Conservation (phyloP, 2,888 invertebrate species). For the Troides oblongomaculatus region DNA sequence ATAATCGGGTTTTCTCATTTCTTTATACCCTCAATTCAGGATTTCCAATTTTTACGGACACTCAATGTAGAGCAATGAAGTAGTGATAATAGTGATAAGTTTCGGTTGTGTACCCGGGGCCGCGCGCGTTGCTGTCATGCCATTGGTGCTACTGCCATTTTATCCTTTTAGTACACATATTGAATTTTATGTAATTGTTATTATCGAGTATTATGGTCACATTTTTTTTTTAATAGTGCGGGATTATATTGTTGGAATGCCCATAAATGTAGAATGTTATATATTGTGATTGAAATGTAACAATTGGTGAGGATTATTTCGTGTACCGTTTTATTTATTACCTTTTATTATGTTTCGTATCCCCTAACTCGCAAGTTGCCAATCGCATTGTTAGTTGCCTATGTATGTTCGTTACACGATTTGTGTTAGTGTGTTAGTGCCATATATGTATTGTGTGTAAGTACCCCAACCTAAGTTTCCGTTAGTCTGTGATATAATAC, state of each 20-base stretch:
- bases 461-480: slow-evolving; percentile 60
- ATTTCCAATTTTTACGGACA: slow-evolving; percentile 55
- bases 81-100: slow-evolving; percentile 79
- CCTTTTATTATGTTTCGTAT: slow-evolving; percentile 30
- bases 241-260: slow-evolving; percentile 65
- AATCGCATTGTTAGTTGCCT: slow-evolving; percentile 9
- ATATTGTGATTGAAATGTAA: slow-evolving; percentile 79
- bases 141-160: slow-evolving; percentile 64
- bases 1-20: slow-evolving; percentile 47
- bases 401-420: slow-evolving; percentile 4
- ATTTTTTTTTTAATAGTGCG: slow-evolving; percentile 57
- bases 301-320: slow-evolving; percentile 41
- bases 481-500: slow-evolving; percentile 76
- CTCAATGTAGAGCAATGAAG: slow-evolving; percentile 72
- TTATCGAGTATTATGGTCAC: slow-evolving; percentile 69
- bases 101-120: slow-evolving; percentile 75
- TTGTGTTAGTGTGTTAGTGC: slow-evolving; percentile 72
- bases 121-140: slow-evolving; percentile 55
- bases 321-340: slow-evolving; percentile 17
- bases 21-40: slow-evolving; percentile 59
- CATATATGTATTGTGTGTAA: slow-evolving; percentile 71
- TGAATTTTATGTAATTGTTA: slow-evolving; percentile 69
- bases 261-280: slow-evolving; percentile 61
- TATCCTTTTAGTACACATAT: slow-evolving; percentile 54
- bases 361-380: slow-evolving; percentile 18